Percentiles rank a stretch among this genome's conserved stretches.
Conservation (phyloP, 2,113 vertebrate genomes). For the Pterocles orientalis region DNA sequence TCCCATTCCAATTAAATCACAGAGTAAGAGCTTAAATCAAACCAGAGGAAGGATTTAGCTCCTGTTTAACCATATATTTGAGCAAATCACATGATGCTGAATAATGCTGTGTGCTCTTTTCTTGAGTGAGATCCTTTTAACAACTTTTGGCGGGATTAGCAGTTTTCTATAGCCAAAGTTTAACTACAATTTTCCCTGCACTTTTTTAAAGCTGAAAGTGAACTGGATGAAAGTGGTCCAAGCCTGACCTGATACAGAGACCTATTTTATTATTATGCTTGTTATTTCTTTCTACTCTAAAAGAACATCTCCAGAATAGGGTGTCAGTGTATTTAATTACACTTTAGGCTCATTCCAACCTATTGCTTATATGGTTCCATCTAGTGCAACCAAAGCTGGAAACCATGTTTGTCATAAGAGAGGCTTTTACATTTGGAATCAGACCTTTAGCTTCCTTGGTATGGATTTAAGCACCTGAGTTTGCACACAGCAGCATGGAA, state of each 20-base stretch:
- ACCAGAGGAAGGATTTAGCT: background rate
- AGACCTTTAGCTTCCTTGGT: background rate
- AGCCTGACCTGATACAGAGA: conserved; percentile 59
- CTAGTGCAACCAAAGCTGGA: background rate
- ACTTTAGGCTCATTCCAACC: background rate
- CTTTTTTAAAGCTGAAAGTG: background rate
- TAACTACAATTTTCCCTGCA: background rate
- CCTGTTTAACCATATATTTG: conserved; percentile 47
- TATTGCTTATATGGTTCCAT: background rate
- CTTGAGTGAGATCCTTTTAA: conserved; percentile 44
- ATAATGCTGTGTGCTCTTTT: conserved; percentile 48
- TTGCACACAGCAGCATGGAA: background rate
- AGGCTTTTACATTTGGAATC: background rate
- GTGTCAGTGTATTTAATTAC: background rate
- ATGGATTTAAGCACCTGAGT: background rate
- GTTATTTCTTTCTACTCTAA: conserved; percentile 66
- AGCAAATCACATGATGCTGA: conserved; percentile 56
- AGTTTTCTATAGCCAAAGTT: conserved; percentile 53
- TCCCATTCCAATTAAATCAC: background rate
- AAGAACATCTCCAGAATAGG: conserved; percentile 26
- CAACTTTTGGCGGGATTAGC: conserved; percentile 44
- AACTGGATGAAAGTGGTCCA: conserved; percentile 34
- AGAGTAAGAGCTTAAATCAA: background rate
- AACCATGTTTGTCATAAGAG: background rate
- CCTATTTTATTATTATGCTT: conserved; percentile 65